Evolutionary conservation across 2,888 invertebrate species (phyloP).

Genomic region (Smittia aterrima): DNA sequence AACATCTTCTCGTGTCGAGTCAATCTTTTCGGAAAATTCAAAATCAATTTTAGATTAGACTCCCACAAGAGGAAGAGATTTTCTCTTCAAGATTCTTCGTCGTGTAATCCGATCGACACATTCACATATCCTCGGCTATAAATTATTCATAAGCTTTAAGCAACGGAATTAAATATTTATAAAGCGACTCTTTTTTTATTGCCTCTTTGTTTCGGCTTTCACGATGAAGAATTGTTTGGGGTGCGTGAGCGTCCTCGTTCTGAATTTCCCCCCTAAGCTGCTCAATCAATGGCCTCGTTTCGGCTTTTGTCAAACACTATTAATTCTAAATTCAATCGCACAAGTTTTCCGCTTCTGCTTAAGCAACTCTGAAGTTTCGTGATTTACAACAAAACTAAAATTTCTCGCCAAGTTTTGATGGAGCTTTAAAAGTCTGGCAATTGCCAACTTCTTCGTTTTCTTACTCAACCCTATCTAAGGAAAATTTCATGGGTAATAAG

Average conservation of each 20-base stretch:
- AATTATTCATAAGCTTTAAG: constrained; percentile 29
- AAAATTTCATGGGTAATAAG: not conserved
- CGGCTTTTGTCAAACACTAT: not conserved
- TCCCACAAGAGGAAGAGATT: not conserved
- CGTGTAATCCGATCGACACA: not conserved
- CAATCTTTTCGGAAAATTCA: no score
- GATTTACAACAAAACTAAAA: constrained; percentile 2
- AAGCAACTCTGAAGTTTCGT: not conserved
- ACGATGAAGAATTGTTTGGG: not conserved
- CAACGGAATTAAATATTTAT: constrained; percentile 38
- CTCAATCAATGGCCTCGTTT: not conserved
- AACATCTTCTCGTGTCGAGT: no score
- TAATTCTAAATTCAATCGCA: not conserved
- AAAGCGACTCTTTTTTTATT: constrained; percentile 39
- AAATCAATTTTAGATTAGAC: no score
- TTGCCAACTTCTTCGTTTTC: not conserved
- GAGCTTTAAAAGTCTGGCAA: constrained; percentile 11
- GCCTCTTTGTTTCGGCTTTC: constrained; percentile 26
- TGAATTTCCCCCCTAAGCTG: not conserved
- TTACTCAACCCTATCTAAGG: not conserved
- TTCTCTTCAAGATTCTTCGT: not conserved
- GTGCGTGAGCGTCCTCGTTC: constrained; percentile 25
- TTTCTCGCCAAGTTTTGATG: not conserved
- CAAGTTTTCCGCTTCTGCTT: not conserved
- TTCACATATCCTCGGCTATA: not conserved